Percentiles rank a stretch among this genome's conserved stretches.
Conservation (phyloP, 2,797 vertebrate genomes). For the Darevskia nairensis region DNA sequence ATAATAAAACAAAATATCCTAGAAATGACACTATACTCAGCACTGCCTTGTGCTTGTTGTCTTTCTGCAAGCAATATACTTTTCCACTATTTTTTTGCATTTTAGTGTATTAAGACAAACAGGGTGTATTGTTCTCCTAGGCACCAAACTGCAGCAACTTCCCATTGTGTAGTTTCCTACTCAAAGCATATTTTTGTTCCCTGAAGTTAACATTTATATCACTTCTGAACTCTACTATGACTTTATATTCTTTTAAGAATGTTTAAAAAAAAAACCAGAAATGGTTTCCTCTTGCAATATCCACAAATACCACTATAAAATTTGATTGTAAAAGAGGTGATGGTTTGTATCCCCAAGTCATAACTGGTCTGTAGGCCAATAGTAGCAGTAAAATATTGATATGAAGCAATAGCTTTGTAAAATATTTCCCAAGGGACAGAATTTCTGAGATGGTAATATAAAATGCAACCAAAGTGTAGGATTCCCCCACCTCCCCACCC, state of each 20-base stretch:
- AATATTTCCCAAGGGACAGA: constrained; percentile 22
- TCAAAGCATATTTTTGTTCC: background rate
- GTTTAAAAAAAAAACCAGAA: constrained; percentile 18
- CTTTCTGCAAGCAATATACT: background rate
- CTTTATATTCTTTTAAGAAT: constrained; percentile 9
- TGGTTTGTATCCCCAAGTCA: constrained; percentile 29
- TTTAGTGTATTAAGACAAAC: constrained; percentile 3
- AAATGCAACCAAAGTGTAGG: constrained; percentile 21
- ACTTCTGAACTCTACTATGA: constrained; percentile 27
- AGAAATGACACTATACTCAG: background rate
- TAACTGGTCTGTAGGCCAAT: constrained; percentile 29
- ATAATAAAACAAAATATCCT: no score
- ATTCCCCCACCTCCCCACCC: constrained; percentile 2
- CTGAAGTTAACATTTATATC: background rate
- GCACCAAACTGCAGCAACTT: background rate
- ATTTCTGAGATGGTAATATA: constrained; percentile 32
- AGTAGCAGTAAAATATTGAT: constrained; percentile 15
- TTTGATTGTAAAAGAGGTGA: background rate
- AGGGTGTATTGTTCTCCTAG: background rate
- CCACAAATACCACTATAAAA: constrained; percentile 45
- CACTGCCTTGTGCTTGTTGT: background rate
- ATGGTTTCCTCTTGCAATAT: constrained; percentile 13
- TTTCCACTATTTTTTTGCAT: constrained; percentile 16
- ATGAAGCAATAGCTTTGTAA: background rate
- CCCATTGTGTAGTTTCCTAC: background rate